Evolutionary conservation across 2,797 vertebrate species (phyloP).

Genomic region (Sitta carolinensis): DNA sequence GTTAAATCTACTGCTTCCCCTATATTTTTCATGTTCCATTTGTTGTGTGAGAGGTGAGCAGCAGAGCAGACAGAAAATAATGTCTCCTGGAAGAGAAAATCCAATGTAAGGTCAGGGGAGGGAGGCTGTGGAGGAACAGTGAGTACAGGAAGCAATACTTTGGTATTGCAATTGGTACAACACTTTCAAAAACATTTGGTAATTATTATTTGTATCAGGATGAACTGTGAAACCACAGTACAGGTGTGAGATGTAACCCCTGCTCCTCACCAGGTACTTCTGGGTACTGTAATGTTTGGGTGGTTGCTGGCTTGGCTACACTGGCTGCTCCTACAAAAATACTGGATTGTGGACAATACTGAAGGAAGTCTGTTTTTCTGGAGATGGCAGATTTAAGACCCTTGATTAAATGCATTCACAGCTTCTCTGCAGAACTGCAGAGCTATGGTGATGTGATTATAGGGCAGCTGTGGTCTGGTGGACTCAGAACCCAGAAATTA

Average conservation of each 20-base stretch:
- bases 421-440: not conserved
- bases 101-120: not conserved
- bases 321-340: not conserved
- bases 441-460: not conserved
- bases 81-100: not conserved
- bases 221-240: not conserved
- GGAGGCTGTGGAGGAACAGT: not conserved
- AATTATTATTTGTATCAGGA: not conserved
- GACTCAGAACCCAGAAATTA: not conserved
- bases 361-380: not conserved
- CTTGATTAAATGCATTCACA: conserved; percentile 11
- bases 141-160: not conserved
- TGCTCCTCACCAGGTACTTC: not conserved
- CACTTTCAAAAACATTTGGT: not conserved
- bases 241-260: not conserved
- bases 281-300: not conserved
- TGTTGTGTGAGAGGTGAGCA: not conserved
- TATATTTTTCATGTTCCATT: not conserved
- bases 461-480: not conserved
- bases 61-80: not conserved
- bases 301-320: not conserved
- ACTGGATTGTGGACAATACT: not conserved
- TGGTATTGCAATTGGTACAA: not conserved
- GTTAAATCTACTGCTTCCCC: not conserved
- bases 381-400: not conserved